Percentiles rank a stretch among this genome's conserved stretches.
Conservation (phyloP, 2,888 invertebrate species). For the Diaprepes abbreviatus region DNA sequence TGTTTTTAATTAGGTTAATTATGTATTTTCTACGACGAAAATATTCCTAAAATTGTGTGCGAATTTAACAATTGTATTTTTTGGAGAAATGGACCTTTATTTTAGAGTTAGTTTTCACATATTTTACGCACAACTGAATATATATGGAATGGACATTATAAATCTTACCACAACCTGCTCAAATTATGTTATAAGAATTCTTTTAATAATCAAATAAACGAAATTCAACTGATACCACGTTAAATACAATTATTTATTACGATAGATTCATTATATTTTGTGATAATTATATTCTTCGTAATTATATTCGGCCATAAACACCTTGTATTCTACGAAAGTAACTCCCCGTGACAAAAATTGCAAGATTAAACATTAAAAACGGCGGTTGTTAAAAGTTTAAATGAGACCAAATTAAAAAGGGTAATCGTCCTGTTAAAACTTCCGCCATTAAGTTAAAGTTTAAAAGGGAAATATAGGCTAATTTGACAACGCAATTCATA, state of each 20-base stretch:
- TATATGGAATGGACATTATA: no score
- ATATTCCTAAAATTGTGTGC: no score
- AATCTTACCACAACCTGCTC: no score
- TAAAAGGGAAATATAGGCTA: conserved; percentile 30
- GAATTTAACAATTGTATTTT: no score
- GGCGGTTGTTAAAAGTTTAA: conserved; percentile 43
- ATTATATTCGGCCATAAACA: conserved; percentile 35
- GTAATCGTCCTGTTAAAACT: conserved; percentile 26
- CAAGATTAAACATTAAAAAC: conserved; percentile 42
- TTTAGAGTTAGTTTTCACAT: no score
- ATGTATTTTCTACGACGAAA: no score
- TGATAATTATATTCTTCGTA: conserved; percentile 18
- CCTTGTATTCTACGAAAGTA: conserved; percentile 38
- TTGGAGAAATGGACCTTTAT: no score
- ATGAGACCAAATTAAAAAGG: conserved; percentile 46
- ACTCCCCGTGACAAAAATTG: conserved; percentile 35
- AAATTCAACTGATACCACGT: no score
- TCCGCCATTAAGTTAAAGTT: conserved; percentile 26
- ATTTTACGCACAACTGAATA: no score
- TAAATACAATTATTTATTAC: conserved; percentile 37
- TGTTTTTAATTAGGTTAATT: no score
- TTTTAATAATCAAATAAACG: no score
- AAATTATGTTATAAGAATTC: no score
- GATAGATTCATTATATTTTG: conserved; percentile 30
- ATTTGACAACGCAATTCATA: conserved; percentile 36